Percentiles rank a stretch among this genome's conserved stretches.
Evolutionary conservation across 2,797 vertebrate species (phyloP).

Genomic region (Lacerta viridis): DNA sequence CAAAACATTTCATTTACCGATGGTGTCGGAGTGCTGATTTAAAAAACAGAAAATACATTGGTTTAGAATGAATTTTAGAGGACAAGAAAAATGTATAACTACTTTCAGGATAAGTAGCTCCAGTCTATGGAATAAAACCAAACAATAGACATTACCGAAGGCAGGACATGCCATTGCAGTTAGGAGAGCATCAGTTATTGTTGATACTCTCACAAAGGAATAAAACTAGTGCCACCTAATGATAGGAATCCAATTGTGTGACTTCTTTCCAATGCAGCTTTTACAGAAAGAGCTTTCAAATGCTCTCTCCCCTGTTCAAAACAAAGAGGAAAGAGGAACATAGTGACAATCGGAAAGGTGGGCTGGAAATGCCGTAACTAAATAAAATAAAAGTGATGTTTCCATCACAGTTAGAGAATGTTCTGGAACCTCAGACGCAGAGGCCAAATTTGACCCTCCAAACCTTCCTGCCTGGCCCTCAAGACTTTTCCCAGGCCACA

Average conservation of each 20-base stretch:
- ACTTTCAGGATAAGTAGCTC: neutral
- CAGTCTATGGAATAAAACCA: neutral
- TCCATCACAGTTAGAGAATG: too few species aligned
- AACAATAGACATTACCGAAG: neutral
- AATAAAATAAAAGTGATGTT: too few species aligned
- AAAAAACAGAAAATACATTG: neutral
- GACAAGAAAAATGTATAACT: neutral
- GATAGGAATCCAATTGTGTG: neutral
- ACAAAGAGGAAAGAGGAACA: neutral
- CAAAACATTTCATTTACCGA: neutral
- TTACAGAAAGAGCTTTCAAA: neutral
- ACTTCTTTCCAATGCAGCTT: neutral
- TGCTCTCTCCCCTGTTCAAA: neutral
- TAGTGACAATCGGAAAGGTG: too few species aligned
- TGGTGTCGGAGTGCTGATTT: neutral
- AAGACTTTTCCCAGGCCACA: too few species aligned
- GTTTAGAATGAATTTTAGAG: neutral
- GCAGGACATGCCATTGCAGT: neutral
- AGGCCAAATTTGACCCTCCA: too few species aligned
- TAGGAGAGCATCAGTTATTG: neutral
- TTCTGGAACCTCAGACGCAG: too few species aligned
- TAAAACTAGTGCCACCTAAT: neutral
- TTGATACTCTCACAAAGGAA: accelerated
- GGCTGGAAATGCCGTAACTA: too few species aligned
- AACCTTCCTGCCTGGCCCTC: too few species aligned